Evolutionary conservation across 2,797 vertebrate species (phyloP), one percentile per base, ranked within the genome.

Genomic region (Protonibea diacanthus): DNA sequence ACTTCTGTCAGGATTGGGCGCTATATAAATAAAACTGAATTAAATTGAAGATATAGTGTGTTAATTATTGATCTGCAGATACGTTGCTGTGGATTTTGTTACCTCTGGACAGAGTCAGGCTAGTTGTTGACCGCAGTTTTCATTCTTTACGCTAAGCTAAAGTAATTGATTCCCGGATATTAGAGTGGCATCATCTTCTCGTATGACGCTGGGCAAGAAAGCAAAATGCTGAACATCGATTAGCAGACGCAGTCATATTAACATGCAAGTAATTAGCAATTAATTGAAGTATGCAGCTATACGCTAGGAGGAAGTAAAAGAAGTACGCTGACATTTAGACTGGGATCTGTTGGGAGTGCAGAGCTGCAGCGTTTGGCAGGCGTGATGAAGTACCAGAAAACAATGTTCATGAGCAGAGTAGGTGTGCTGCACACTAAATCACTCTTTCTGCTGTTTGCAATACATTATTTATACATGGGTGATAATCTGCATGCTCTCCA

Each of bases 371-470:
- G 12, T 63, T 53, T 40, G 29, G 62, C 45, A 65, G 33, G 6
- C 21, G n/a, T 9, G 38, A 12, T 20, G 40, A 59, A 59, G 57
- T 56, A 11, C 25, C 29, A 12, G 56, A 38, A 56, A 38, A 58
- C 8, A 59, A 21, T 6, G n/a, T 33, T 61, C 21, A 40, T 6
- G 12, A 21, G 21, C 17, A 42, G 52, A 45, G 58, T 40, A 21
- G 42, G n/a, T 51, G 57, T 33, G 52, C 25, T 53, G 45, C 75
- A 25, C 58, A 45, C n/a, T 25, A n/a, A 33, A 33, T 60, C 40
- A 17, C 40, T 61, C 55, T 18, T 27, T 4, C n/a, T 18, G n/a
- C 45, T 29, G 14, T 10, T 42, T 44, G 29, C 21, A 3, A 55
- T 58, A 7, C 25, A 76, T 76, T 8, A 67, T 71, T 56, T 40